phyloP scores from a whole-genome alignment of 1,140 invertebrate genomes.

The Drosophila aff. region DNA sequence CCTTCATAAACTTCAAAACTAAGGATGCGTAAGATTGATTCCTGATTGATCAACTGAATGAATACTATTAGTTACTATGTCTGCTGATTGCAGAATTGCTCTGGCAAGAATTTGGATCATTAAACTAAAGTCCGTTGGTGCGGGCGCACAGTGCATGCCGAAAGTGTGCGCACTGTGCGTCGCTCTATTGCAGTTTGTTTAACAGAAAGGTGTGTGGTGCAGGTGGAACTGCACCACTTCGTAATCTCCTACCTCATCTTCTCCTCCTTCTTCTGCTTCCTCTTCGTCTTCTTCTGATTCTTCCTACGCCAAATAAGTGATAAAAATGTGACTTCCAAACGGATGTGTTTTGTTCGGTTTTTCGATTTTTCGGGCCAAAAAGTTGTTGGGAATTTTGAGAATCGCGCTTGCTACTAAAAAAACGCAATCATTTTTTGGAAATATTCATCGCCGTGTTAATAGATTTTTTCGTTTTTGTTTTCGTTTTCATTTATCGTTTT shows the following conservation, averaged over 20 bases:
- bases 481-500: constrained; percentile 43
- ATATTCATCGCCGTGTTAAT: constrained; percentile 44
- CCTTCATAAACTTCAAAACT: constrained; percentile 55
- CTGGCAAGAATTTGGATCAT: constrained; percentile 40
- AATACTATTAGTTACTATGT: constrained; percentile 32
- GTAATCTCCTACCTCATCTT: constrained; percentile 28
- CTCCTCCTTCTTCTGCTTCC: constrained; percentile 24
- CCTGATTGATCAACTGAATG: constrained; percentile 42
- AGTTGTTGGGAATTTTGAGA: constrained; percentile 69
- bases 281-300: constrained; percentile 45
- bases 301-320: constrained; percentile 82
- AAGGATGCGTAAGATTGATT: constrained; percentile 73
- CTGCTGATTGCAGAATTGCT: constrained; percentile 33
- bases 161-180: constrained; percentile 56
- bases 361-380: constrained; percentile 50
- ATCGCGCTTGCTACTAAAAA: constrained; percentile 84
- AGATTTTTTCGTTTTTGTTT: constrained; percentile 2
- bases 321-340: constrained; percentile 78
- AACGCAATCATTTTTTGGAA: constrained; percentile 68
- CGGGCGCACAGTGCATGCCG: constrained; percentile 62
- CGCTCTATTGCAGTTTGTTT: constrained; percentile 75
- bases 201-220: constrained; percentile 55
- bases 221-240: constrained; percentile 24
- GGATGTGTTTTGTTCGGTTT: constrained; percentile 37
- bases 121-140: constrained; percentile 63